phyloP scores from a whole-genome alignment of 2,888 invertebrate genomes.

The Osmoderma eremita region DNA sequence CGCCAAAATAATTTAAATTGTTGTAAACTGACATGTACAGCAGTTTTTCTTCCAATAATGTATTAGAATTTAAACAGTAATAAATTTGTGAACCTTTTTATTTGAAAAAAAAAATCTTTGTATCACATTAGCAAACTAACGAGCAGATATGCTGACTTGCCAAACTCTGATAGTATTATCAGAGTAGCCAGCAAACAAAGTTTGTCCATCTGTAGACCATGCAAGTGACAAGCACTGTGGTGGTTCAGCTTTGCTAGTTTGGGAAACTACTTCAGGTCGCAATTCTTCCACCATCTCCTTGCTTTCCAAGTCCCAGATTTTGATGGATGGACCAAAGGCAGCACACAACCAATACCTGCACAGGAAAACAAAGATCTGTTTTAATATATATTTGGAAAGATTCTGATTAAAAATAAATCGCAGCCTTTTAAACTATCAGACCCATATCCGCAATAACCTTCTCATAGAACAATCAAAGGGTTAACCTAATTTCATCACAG shows the following conservation, averaged over 20 bases:
- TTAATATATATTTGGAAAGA: background rate
- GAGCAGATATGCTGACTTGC: constrained; percentile 93
- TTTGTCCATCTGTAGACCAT: constrained; percentile 99
- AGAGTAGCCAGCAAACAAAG: constrained; percentile 98
- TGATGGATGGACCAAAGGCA: constrained; percentile 97
- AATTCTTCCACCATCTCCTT: constrained; percentile 99
- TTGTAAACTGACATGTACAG: too few relatives aligned
- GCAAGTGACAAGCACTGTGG: constrained; percentile 97
- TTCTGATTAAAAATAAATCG: too few relatives aligned
- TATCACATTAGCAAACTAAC: constrained; percentile 64
- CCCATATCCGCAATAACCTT: constrained; percentile 64
- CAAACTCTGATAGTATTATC: constrained; percentile 98
- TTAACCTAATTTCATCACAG: constrained; percentile 48
- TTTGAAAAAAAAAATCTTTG: constrained; percentile 11
- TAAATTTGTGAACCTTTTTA: background rate
- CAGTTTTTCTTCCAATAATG: too few relatives aligned
- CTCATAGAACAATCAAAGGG: constrained; percentile 60
- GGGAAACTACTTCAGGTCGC: constrained; percentile 90
- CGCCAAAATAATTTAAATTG: too few relatives aligned
- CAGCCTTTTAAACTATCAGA: constrained; percentile 57
- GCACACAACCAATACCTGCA: constrained; percentile 95
- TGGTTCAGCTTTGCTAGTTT: constrained; percentile 85
- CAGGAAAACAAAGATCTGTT: constrained; percentile 19
- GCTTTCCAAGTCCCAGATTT: constrained; percentile 99
- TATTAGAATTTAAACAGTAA: too few relatives aligned